Conservation (phyloP, 2,797 vertebrate genomes). For the Enteromius radiatus region DNA sequence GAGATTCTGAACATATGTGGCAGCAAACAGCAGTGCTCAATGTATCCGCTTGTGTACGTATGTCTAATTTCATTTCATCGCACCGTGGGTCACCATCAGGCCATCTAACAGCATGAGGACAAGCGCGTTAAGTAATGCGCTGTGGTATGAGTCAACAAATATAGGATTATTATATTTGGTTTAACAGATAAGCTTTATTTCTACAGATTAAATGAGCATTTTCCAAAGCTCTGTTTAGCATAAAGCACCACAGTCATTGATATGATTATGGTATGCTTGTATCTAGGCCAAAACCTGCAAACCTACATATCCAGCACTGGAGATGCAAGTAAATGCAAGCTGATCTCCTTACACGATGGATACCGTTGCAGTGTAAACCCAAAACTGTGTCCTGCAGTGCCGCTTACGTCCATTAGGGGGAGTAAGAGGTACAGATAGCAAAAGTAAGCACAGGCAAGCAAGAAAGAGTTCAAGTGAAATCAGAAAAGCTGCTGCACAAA, state of each 20-base stretch:
- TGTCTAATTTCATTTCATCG: conserved; percentile 44
- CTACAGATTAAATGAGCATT: conserved; percentile 36
- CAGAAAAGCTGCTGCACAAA: conserved; percentile 51
- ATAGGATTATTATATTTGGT: conserved; percentile 41
- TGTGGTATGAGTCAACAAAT: conserved; percentile 39
- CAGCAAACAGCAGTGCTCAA: not conserved
- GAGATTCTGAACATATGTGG: conserved; percentile 36
- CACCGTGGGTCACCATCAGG: conserved; percentile 36
- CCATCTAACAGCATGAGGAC: conserved; percentile 34
- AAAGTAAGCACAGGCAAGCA: not conserved
- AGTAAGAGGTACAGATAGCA: conserved; percentile 36
- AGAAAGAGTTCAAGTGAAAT: conserved; percentile 40
- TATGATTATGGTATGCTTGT: conserved; percentile 31
- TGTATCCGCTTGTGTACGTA: not conserved
- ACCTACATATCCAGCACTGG: not conserved
- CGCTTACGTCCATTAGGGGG: conserved; percentile 67
- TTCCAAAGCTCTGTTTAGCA: conserved; percentile 31
- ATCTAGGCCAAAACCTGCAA: conserved; percentile 25
- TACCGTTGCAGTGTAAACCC: conserved; percentile 24
- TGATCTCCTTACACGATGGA: conserved; percentile 50
- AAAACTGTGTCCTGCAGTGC: conserved; percentile 53
- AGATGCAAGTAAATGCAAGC: not conserved
- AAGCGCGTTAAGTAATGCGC: conserved; percentile 30
- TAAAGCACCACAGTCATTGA: conserved; percentile 17
- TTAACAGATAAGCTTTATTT: conserved; percentile 48